Percentiles rank a stretch among this genome's conserved stretches.
Conservation (phyloP, 2,113 vertebrate species). For the Acrocephalus arundinaceus region DNA sequence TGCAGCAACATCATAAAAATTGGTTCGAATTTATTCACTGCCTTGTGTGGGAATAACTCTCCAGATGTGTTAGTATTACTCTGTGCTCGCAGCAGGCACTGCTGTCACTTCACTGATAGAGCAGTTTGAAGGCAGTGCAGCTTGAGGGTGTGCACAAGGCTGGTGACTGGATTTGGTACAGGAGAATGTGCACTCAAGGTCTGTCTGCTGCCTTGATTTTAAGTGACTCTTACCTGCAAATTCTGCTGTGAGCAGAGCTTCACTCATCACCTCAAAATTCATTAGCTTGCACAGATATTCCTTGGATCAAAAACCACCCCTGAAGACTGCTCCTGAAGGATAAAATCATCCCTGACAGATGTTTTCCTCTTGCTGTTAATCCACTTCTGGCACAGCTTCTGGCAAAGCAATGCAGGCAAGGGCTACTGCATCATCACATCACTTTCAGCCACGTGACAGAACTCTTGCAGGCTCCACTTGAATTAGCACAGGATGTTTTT, state of each 20-base stretch:
- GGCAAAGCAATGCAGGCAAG: neutral
- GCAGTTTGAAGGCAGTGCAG: neutral
- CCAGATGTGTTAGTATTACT: neutral
- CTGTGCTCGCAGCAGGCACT: neutral
- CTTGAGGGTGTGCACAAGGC: neutral
- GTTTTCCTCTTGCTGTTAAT: constrained; percentile 28
- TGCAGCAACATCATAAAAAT: neutral
- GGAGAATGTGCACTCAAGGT: neutral
- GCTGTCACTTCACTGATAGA: neutral
- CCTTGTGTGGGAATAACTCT: neutral
- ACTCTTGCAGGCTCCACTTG: neutral
- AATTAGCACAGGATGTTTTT: neutral
- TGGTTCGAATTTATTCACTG: neutral
- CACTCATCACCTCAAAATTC: neutral
- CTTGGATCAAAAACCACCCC: neutral
- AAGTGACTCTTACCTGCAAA: neutral
- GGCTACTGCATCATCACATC: neutral
- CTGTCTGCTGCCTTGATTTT: neutral
- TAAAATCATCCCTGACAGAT: constrained; percentile 24
- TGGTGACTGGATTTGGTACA: neutral
- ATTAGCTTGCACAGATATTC: constrained; percentile 1
- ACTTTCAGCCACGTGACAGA: neutral
- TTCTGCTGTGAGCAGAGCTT: neutral
- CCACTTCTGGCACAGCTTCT: neutral
- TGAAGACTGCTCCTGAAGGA: neutral